Percentiles rank a stretch among this genome's conserved stretches.
Conservation (phyloP, 1,140 invertebrate species). For the Atta cephalotes region DNA sequence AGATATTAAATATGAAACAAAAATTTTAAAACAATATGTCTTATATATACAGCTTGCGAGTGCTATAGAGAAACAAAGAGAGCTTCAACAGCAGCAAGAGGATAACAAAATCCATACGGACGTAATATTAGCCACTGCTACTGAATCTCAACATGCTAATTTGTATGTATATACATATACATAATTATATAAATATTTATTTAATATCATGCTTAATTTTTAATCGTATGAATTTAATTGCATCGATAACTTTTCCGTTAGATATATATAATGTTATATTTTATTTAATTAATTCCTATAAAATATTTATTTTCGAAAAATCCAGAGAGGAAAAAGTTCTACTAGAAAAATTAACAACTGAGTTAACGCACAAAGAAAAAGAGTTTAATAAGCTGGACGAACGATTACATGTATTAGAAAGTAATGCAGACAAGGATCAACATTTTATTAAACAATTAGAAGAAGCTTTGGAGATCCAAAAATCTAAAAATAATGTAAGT, state of each 20-base stretch:
- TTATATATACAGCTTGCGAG: slow-evolving; percentile 66
- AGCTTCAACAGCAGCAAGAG: slow-evolving; percentile 83
- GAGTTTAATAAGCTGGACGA: slow-evolving; percentile 85
- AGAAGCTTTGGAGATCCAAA: slow-evolving; percentile 89
- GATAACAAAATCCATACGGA: slow-evolving; percentile 84
- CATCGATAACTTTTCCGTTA: not conserved
- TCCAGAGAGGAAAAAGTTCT: slow-evolving; percentile 81
- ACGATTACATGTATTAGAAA: slow-evolving; percentile 79
- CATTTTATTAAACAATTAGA: slow-evolving; percentile 82
- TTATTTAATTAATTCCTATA: not conserved
- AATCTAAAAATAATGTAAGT: slow-evolving; percentile 93
- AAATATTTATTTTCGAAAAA: slow-evolving; percentile 68
- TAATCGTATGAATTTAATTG: not conserved
- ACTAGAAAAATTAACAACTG: slow-evolving; percentile 78
- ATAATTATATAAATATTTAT: slow-evolving; percentile 15
- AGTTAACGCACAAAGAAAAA: slow-evolving; percentile 81
- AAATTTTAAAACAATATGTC: slow-evolving; percentile 15
- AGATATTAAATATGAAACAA: not conserved
- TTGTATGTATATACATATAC: slow-evolving; percentile 69
- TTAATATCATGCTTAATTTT: not conserved
- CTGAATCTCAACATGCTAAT: slow-evolving; percentile 80
- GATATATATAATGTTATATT: not conserved
- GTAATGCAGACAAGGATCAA: slow-evolving; percentile 77
- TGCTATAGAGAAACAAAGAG: slow-evolving; percentile 73
- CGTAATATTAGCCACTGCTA: slow-evolving; percentile 78